Base-by-base conservation (phyloP, 2,113 vertebrate genomes). In the Chloropsis cyanopogon region DNA sequence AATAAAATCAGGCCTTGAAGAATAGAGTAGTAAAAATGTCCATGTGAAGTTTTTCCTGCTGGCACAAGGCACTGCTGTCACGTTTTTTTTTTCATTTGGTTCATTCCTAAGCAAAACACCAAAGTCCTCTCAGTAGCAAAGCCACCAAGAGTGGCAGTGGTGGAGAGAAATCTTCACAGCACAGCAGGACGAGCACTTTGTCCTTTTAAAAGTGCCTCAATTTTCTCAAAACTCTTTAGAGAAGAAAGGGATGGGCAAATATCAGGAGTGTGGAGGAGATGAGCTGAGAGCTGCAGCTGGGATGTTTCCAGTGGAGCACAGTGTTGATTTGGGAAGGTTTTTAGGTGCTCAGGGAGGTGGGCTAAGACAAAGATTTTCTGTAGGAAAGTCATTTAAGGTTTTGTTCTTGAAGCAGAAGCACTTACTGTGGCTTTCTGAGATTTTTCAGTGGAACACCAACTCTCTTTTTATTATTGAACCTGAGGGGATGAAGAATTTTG, bases 291-390 rank as follows among this genome's bases (percentile, higher is more conserved):
- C 50, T 44, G 33, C 16, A 60, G 26, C 12, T 39, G 11, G 54
- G n/a, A 3, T 12, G 1, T 5, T 10, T 3, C 31, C 24, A 12
- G 20, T 1, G 20, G 7, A 12, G 29, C 41, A 46, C 25, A 9
- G 10, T 0, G 5, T 2, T 4, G 8, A 2, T 11, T 3, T 14
- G 46, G 19, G 52, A 33, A 1, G 33, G 1, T 31, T 41, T 56
- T 29, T 44, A 9, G 7, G 21, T 84, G 61, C 47, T 28, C 46
- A 35, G 46, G 17, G 50, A 65, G 2, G 2, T 66, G 39, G 22
- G 28, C 7, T 24, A 41, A 79, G 11, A 28, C 4, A n/a, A 68
- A 56, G 3, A 20, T 47, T 44, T 78, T 29, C 28, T 53, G 52
- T 23, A 68, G 20, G 13, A 59, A 90, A 54, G 33, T 24, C 4